Conservation (phyloP, 2,113 vertebrate species). For the Melanocharis versteri region DNA sequence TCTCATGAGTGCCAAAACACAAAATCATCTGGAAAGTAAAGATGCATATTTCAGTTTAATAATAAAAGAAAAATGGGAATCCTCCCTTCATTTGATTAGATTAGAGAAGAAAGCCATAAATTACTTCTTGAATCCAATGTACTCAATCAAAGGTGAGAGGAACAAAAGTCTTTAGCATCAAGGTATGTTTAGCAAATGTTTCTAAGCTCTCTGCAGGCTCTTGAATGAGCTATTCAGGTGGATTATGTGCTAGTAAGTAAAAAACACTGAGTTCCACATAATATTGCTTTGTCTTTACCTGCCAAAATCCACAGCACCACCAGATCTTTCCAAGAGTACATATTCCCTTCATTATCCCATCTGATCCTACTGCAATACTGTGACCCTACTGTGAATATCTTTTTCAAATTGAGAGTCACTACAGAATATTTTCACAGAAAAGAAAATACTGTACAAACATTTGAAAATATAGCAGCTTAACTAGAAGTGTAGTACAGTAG, state of each 20-base stretch:
- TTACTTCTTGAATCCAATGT: neutral
- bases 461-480: neutral
- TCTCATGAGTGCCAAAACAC: neutral
- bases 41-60: neutral
- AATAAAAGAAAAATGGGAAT: neutral
- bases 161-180: neutral
- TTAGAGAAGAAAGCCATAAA: neutral
- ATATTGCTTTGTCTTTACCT: neutral
- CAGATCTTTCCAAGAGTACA: neutral
- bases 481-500: neutral
- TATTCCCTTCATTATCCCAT: neutral
- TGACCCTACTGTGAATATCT: neutral
- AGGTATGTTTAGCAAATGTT: neutral
- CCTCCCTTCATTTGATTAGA: neutral
- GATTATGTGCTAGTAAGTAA: neutral
- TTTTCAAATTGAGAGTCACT: neutral
- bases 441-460: neutral
- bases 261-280: neutral
- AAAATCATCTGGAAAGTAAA: neutral
- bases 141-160: neutral
- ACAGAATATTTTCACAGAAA: neutral
- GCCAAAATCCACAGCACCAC: neutral
- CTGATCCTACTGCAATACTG: neutral
- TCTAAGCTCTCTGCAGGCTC: neutral
- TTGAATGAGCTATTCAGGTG: neutral